Base-by-base conservation (phyloP, 1,140 invertebrate genomes). In the Calliphora vicina region DNA sequence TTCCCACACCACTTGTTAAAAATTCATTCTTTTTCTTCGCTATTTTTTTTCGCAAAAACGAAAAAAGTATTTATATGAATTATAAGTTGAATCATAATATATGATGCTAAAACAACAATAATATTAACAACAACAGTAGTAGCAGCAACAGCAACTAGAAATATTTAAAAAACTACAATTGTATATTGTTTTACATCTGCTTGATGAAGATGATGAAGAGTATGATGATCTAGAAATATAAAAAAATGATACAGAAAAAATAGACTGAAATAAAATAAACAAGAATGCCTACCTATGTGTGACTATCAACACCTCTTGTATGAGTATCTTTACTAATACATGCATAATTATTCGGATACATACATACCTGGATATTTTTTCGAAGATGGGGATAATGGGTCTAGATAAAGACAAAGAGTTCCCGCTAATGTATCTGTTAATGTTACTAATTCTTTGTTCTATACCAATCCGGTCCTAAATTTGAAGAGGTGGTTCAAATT, bases 1-100 rank as follows among this genome's bases (percentile, higher is more conserved):
- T 10, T 8, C 35, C 35, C 35, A 35, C 35, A 35, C 1, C 17
- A 50, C 45, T 50, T 50, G 15, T 50, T n/a, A 12, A 17, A 17
- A 35, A 35, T 3, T 50, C 45, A 50, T 50, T 50, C 45, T 50
- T 50, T 50, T 45, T 45, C 29, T 29, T 3, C 29, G 15, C 43
- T 45, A n/a, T 45, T 29, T 29, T 35, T 35, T 35, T 35, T 6
- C 20, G 25, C 15, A 57, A 15, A 57, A 17, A 17, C 50, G 50
- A 23, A 23, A 25, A 67, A 23, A 23, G 6, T 23, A 23, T 67
- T 10, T 67, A 67, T 67, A 67, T 23, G 10, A 67, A 67, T 67
- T 67, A 67, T 67, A 67, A 67, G 61, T 67, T 67, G 61, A 67
- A 67, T 67, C 61, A 67, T 67, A 67, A 67, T 67, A 67, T 67